phyloP scores from a whole-genome alignment of 2,797 vertebrate genomes.

The Meriones psammophilus region DNA sequence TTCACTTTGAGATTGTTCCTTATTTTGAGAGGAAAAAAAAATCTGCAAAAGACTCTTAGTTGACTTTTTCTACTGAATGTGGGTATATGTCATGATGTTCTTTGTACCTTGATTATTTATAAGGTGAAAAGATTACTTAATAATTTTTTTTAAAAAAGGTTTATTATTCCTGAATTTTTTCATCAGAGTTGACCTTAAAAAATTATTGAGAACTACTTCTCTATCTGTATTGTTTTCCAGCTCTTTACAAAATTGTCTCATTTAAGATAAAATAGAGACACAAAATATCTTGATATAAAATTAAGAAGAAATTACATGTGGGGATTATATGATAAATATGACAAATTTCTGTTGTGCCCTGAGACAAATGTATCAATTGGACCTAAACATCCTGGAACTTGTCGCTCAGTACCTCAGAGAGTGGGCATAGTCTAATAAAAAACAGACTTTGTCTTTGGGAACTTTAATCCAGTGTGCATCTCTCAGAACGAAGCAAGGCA shows the following conservation, averaged over 20 bases:
- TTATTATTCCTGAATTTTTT: conserved; percentile 61
- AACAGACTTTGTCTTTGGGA: not conserved
- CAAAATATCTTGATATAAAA: not conserved
- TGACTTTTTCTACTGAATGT: conserved; percentile 36
- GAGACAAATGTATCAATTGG: conserved; percentile 38
- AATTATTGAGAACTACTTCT: conserved; percentile 28
- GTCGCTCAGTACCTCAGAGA: conserved; percentile 16
- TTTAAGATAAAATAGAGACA: conserved; percentile 52
- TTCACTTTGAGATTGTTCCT: conserved; percentile 65
- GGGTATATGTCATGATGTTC: conserved; percentile 13
- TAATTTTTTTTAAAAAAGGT: conserved; percentile 60
- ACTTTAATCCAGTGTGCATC: not conserved
- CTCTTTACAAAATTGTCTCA: conserved; percentile 36
- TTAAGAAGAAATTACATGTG: conserved; percentile 1
- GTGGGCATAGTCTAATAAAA: not conserved
- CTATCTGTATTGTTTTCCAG: conserved; percentile 39
- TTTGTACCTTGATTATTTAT: conserved; percentile 56
- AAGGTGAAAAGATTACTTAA: conserved; percentile 55
- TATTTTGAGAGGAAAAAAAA: conserved; percentile 54
- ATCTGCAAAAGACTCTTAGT: conserved; percentile 44
- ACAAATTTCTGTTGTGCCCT: not conserved
- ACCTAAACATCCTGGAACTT: conserved; percentile 23
- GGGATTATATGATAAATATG: conserved; percentile 33
- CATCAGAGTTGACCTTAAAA: conserved; percentile 69
- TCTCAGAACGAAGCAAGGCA: not conserved